Base-by-base conservation (phyloP, 2,888 invertebrate species). In the Pomacea canaliculata region DNA sequence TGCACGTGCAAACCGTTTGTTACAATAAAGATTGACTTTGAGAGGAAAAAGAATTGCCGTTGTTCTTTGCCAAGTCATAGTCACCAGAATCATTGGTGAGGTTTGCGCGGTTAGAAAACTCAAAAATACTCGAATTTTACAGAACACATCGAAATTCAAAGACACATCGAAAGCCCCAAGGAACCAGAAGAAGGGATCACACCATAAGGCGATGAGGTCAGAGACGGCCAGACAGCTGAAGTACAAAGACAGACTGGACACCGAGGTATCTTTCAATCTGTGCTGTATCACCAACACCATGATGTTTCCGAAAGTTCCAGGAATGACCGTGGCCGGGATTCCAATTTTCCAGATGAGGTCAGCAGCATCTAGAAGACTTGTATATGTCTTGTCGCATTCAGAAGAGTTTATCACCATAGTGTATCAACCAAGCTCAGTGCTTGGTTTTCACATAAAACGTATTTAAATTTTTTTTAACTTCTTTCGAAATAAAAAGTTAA, bases 171-270 rank as follows among this genome's bases (percentile, higher is more conserved):
- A 78, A 0, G 56, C 59, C 3, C 27, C 18, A 0, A 73, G 59
- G 27, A 70, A 76, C 65, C 69, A 74, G 56, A 63, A 76, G 18
- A 63, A 63, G n/a, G 76, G 71, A 9, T 76, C 78, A 19, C 66
- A 74, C 48, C 76, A 77, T 46, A 81, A 71, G 46, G 76, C 70
- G 46, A 73, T 66, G 51, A 76, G 10, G 68, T 81, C 81, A 3
- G 75, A 62, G 13, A 76, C 59, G 23, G 81, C 81, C 66, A 81
- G 62, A n/a, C 59, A 71, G 7, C 62, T 23, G 19, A 80, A 70
- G 68, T 71, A 78, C n/a, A 78, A 68, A 4, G 75, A 77, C 10
- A 73, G 65, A 9, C 73, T 66, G 1, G 75, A 70, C 12, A 51
- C 67, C 13, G n/a, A 9, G 7, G n/a, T 60, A 8, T n/a, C 13